phyloP scores from a whole-genome alignment of 2,113 vertebrate species.

The Gila orcuttii region DNA sequence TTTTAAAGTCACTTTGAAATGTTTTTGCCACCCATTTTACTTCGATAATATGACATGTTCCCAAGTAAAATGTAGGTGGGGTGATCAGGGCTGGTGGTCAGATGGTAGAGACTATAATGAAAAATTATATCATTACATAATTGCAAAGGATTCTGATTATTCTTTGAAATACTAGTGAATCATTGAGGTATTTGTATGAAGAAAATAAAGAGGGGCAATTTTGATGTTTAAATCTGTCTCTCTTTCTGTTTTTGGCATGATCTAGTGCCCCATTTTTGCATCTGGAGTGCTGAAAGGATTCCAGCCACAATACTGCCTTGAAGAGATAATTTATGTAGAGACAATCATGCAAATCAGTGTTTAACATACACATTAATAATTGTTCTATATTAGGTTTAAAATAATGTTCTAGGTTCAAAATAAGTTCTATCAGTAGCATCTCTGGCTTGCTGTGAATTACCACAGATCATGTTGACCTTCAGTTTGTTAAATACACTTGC shows the following conservation, averaged over 20 bases:
- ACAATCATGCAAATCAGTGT: conserved; percentile 13
- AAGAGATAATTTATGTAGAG: conserved; percentile 17
- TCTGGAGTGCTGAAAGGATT: conserved; percentile 22
- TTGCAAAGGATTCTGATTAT: neutral
- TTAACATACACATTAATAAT: neutral
- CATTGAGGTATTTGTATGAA: neutral
- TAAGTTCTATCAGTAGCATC: neutral
- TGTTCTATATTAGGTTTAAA: conserved; percentile 3
- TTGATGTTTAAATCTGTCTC: neutral
- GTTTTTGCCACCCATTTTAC: neutral
- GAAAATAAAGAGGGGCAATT: neutral
- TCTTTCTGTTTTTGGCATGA: conserved; percentile 8
- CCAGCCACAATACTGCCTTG: neutral
- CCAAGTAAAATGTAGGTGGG: neutral
- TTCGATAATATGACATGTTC: neutral
- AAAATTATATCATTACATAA: neutral
- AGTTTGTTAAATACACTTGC: neutral
- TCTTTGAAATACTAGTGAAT: neutral
- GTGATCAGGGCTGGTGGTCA: neutral
- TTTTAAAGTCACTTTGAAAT: conserved; percentile 24
- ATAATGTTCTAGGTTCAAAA: neutral
- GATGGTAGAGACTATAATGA: neutral
- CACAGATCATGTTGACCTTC: neutral
- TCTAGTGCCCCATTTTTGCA: conserved; percentile 12
- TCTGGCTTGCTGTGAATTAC: neutral